Percentiles rank a stretch among this genome's conserved stretches.
Conservation (phyloP, 1,140 invertebrate species). For the Cydia strobilella region DNA sequence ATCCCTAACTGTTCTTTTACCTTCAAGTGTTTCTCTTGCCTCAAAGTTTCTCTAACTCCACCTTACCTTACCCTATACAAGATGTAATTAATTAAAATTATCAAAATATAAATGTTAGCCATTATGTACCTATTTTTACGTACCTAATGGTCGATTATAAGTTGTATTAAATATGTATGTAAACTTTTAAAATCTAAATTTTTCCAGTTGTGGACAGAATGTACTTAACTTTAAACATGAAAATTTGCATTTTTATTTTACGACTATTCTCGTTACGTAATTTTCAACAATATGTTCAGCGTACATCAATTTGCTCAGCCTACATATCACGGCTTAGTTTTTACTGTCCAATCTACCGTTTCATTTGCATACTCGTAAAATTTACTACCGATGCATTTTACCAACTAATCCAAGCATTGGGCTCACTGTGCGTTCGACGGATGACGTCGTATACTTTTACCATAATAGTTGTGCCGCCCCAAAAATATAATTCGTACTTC, state of each 20-base stretch:
- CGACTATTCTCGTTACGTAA: slow-evolving; percentile 1
- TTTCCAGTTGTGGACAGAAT: no score
- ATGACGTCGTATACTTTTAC: slow-evolving; percentile 29
- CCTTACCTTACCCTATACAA: no score
- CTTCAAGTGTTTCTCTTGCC: no score
- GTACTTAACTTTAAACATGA: background rate
- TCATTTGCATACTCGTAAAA: slow-evolving; percentile 77
- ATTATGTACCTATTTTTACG: no score
- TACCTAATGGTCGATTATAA: no score
- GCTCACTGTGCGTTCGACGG: slow-evolving; percentile 47
- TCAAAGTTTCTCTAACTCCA: no score
- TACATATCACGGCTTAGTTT: slow-evolving; percentile 56
- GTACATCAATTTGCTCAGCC: slow-evolving; percentile 35
- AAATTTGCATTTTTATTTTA: background rate
- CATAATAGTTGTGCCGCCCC: background rate
- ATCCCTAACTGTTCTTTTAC: no score
- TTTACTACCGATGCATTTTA: slow-evolving; percentile 71
- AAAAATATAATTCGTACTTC: background rate
- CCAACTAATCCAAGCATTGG: slow-evolving; percentile 62
- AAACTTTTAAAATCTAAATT: no score
- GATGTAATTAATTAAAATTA: no score
- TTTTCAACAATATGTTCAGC: slow-evolving; percentile 42
- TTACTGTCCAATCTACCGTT: slow-evolving; percentile 62
- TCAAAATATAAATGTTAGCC: no score
- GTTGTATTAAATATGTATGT: no score